Evolutionary conservation across 2,113 vertebrate genomes (phyloP), one percentile per base, ranked within the genome.

Genomic region (Neopipo cinnamomea): DNA sequence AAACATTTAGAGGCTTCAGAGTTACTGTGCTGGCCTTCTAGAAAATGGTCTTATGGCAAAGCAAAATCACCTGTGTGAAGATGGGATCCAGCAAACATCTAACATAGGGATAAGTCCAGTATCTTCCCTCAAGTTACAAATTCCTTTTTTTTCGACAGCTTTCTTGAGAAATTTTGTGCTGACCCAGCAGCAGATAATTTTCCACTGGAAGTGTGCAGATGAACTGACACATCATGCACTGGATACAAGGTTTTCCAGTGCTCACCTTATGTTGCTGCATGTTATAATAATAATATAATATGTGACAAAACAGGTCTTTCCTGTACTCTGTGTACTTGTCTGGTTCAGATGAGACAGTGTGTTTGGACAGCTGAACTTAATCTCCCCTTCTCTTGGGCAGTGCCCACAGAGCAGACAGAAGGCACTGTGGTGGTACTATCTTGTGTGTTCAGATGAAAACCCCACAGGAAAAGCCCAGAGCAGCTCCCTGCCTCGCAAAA

Each of bases 1-100:
- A 79, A 94, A 41, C 23, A 28, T 84, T 75, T 65, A 86, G 55
- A 52, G n/a, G 56, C 72, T 55, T 84, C 82, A 74, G 73, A 47
- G 65, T 12, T 74, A 70, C 35, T 82, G 50, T 27, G 25, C 55
- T 58, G 61, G 53, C 28, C 73, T 91, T 53, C 53, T 21, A 78
- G 62, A 47, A 92, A 62, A 37, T 13, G 17, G 53, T 9, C 19
- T 87, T 47, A 31, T 5, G 47, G 66, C 31, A 95, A 91, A 91
- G 65, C 35, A 88, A 59, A 91, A 83, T 20, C 67, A 76, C 14
- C 46, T 22, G 37, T 7, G 58, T 33, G 44, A 47, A 92, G 31
- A 73, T 47, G 2, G 12, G 44, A 87, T 85, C 28, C 44, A 95
- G 59, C 39, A 88, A 84, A 56, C 41, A 41, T 25, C 49, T 59